Evolutionary conservation across 2,797 vertebrate genomes (phyloP), one percentile per base, ranked within the genome.

Genomic region (Cyprinodon diabolis): DNA sequence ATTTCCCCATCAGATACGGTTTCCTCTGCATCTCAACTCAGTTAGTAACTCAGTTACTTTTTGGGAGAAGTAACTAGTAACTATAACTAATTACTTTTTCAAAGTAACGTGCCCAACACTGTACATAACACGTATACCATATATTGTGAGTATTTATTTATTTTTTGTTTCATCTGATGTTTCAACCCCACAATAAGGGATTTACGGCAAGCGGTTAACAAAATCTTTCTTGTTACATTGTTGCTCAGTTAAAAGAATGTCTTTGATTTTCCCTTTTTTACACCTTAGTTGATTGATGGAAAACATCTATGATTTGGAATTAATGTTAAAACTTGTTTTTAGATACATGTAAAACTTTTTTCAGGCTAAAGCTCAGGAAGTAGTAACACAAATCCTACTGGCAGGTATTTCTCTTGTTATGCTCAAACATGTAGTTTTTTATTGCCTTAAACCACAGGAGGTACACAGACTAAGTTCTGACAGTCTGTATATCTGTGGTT

Each of bases 391-490:
- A 68, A 13, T 56, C 40, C 68, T 15, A 69, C 21, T 51, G 17
- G 56, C 47, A 2, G 0, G 51, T 63, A 62, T 76, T 11, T 4
- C 8, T 35, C 21, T 6, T 14, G 21, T 6, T 40, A 62, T 15
- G 14, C 58, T 66, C 9, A 67, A 49, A 47, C 60, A 48, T 69
- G 11, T 37, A 51, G 3, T 65, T 66, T 67, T 76, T 35, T 5
- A 45, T 40, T 0, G 35, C 25, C n/a, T 76, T 25, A 62, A 75
- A 82, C 58, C 65, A 79, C 58, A 45, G 56, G n/a, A 78, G 81
- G 49, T 66, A 57, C 55, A 74, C 43, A 77, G 52, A 74, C 45
- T 13, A 43, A 47, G 49, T 70, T 80, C 60, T 74, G 81, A 74
- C 45, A 30, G 54, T 71, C 66, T 66, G 15, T 70, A 74, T 76